Percentiles rank a stretch among this genome's conserved stretches.
phyloP scores from a whole-genome alignment of 2,797 vertebrate species.

The Rhinatrema bivittatum region DNA sequence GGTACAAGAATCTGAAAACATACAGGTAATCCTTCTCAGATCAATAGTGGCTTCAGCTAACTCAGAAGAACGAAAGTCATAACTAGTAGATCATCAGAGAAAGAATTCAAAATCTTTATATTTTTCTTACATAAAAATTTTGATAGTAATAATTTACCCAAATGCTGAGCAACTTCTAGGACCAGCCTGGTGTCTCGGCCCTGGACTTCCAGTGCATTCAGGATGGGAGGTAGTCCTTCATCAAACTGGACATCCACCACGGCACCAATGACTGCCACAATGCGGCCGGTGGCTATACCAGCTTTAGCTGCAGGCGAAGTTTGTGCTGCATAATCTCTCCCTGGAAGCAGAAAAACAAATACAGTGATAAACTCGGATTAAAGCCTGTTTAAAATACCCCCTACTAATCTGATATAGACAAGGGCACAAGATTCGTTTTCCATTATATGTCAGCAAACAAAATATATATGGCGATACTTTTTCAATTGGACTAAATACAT shows the following conservation, averaged over 20 bases:
- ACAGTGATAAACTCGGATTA: no score
- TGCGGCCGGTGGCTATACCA: slow-evolving; percentile 56
- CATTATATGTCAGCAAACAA: no score
- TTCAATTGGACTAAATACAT: no score
- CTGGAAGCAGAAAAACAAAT: slow-evolving; percentile 38
- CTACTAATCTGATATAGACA: no score
- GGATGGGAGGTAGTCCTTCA: slow-evolving; percentile 88
- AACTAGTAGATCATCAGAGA: slow-evolving; percentile 64
- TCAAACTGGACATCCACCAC: slow-evolving; percentile 97
- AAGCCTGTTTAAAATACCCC: no score
- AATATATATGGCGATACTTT: no score
- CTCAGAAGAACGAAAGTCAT: slow-evolving; percentile 96
- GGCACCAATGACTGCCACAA: slow-evolving; percentile 92
- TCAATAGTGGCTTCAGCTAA: slow-evolving; percentile 68
- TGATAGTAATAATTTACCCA: slow-evolving; percentile 54
- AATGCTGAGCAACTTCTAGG: slow-evolving; percentile 92
- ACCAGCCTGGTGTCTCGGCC: slow-evolving; percentile 84
- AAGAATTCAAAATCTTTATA: no score
- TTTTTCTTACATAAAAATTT: no score
- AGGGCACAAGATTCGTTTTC: no score
- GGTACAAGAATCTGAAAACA: neutral
- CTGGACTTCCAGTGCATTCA: slow-evolving; percentile 88
- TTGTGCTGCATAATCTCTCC: slow-evolving; percentile 80
- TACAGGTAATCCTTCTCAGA: slow-evolving; percentile 78
- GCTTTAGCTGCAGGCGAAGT: slow-evolving; percentile 61